Base-by-base conservation (phyloP, 2,888 invertebrate species). In the Mactromeris polynyma region DNA sequence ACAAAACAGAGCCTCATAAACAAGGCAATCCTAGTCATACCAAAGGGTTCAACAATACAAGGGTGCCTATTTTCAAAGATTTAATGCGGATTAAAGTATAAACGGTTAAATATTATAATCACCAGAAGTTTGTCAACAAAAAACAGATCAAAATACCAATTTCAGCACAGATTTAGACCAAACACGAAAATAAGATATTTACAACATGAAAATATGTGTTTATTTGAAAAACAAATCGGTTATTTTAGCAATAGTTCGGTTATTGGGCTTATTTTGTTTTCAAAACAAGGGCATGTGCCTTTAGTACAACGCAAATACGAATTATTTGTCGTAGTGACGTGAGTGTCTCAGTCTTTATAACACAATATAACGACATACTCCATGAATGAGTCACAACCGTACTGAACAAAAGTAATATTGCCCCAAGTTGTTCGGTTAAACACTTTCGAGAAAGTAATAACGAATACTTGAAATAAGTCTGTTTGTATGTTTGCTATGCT, bases 281-380 rank as follows among this genome's bases (percentile, higher is more conserved):
- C 58, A 64, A n/a, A 26, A 7, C 9, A 64, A 9, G 58, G 33
- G 17, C 17, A 26, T 33, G 33, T 33, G 14, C 33, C 73, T 73
- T 73, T 73, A 73, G 36, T 33, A 73, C 19, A 73, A 36, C 14
- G 33, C 73, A 36, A 36, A 73, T 36, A 73, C 36, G 17, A 73
- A 73, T 14, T 73, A 73, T 73, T 33, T 73, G 73, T 73, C 73
- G 73, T 33, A 33, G 33, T 73, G 33, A 33, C 33, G 73, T 11
- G 73, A 81, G 86, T 89, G 85, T 87, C 79, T 87, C 87, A 79
- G 42, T 51, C 26, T 84, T 84, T 46, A 80, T 46, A 82, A 83
- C 80, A 87, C 40, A 42, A 36, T 77, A 58, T 81, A 83, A 79
- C 79, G 81, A 88, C 87, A 88, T 88, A 51, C 69, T 54, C 31